These are phyloP conservation scores for Paramormyrops hopkinsi DNA, from an alignment of 2,797 vertebrate species.

Conservation along the genomic window DNA sequence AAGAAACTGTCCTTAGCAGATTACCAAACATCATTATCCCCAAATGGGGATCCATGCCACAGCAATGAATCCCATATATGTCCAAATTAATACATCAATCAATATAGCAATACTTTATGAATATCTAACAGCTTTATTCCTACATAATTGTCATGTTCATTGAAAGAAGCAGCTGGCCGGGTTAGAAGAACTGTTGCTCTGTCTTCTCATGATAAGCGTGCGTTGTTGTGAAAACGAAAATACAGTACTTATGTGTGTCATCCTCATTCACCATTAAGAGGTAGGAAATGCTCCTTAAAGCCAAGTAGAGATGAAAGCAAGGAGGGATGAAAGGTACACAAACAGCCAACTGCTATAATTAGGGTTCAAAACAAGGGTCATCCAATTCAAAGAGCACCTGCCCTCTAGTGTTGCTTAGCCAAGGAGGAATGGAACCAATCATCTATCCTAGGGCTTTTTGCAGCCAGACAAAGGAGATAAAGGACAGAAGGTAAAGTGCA, in stretches of 20 bases:
- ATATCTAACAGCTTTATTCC: neutral
- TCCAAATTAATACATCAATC: neutral
- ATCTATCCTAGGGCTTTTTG: neutral
- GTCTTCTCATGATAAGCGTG: neutral
- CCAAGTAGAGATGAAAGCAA: conserved; percentile 4
- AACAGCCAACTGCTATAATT: neutral
- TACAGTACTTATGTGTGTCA: neutral
- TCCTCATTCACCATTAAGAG: neutral
- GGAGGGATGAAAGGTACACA: conserved; percentile 10
- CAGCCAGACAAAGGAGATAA: neutral
- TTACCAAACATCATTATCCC: neutral
- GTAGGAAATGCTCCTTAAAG: neutral
- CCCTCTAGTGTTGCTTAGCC: neutral
- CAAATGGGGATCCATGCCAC: neutral
- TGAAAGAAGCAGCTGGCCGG: neutral
- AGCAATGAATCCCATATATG: neutral
- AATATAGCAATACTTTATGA: neutral
- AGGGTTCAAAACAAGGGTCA: neutral
- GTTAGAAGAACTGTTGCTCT: neutral
- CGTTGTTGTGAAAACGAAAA: neutral
- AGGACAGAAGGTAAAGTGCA: neutral
- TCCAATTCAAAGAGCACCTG: conserved; percentile 5
- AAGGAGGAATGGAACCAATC: neutral
- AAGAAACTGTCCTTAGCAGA: neutral
- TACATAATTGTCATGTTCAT: neutral